Conservation (phyloP, 2,888 invertebrate species). For the Tridacna gigas region DNA sequence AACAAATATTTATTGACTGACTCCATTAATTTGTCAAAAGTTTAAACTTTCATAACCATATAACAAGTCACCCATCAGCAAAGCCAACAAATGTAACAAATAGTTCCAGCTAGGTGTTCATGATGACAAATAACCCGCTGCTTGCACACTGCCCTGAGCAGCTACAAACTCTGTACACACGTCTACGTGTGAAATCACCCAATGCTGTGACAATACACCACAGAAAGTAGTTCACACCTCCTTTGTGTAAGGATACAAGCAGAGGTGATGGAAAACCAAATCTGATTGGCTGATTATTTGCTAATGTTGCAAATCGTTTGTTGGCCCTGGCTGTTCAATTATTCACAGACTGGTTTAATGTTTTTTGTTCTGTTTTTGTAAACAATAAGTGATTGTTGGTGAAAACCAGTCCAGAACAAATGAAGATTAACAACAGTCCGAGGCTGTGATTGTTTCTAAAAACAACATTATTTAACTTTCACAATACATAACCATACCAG, state of each 20-base stretch:
- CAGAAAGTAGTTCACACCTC: conserved; percentile 59
- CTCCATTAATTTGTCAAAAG: conserved; percentile 42
- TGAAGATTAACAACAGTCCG: background rate
- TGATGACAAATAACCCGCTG: conserved; percentile 28
- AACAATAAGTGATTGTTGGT: conserved; percentile 6
- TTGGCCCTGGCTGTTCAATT: conserved; percentile 22
- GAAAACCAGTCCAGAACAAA: background rate
- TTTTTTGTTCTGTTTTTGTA: conserved; percentile 20
- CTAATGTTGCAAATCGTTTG: conserved; percentile 23
- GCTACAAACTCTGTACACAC: conserved; percentile 39
- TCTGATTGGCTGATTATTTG: conserved; percentile 48
- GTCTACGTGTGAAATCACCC: conserved; percentile 38
- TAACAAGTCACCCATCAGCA: conserved; percentile 42
- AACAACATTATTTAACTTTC: background rate
- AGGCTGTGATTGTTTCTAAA: background rate
- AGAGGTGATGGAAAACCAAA: conserved; percentile 38
- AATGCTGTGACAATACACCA: conserved; percentile 40
- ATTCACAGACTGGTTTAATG: conserved; percentile 14
- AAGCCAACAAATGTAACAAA: conserved; percentile 44
- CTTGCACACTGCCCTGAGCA: conserved; percentile 44
- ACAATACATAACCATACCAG: background rate
- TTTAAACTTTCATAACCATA: conserved; percentile 40
- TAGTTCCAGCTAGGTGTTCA: conserved; percentile 30
- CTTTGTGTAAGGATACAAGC: conserved; percentile 48
- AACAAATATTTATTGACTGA: conserved; percentile 19